Base-by-base conservation (phyloP, 2,888 invertebrate species). In the Matsumyia berberina region DNA sequence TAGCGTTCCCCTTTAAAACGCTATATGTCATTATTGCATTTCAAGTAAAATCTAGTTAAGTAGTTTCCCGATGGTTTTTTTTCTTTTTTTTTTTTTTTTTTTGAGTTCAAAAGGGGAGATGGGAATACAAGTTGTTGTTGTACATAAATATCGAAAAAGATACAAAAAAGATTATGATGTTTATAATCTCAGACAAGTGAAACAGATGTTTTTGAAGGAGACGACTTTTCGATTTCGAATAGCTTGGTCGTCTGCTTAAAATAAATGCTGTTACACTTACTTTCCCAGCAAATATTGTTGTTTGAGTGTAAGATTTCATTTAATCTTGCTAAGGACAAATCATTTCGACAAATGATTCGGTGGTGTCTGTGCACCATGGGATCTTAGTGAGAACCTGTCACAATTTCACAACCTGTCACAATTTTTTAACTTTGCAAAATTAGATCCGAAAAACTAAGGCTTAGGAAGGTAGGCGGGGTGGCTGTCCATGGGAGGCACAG, bases 1-100 rank as follows among this genome's bases (percentile, higher is more conserved):
- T 39, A 29, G 4, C 8, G 39, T 67, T 58, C 33, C 42, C 42
- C 35, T 67, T 49, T 51, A 37, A 76, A 60, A 67, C 42, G 44
- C 53, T 60, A 51, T 82, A 58, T 58, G 62, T 67, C 72, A 82
- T 82, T 82, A 82, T 72, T 77, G 77, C 72, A 72, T 66, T 77
- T 82, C 60, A 64, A 66, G 72, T 70, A 60, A 24, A 24, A 82
- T 78, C 82, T 62, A 66, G 77, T 70, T 72, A 77, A 76, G 80
- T 57, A 62, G 55, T 74, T 74, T 57, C 37, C 11, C 57, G 69
- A 76, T 76, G 60, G 19, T 11, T n/a, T 24, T 31, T 15, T 57
- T 46, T 37, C 35, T 29, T 62, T 49, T 72, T 44, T 74, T 66
- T 19, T 62, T 82, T 37, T 35, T 39, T 29, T 33, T 35, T 39